Evolutionary conservation across 1,140 invertebrate species (phyloP), one percentile per base, ranked within the genome.

Genomic region (Oncopeltus fasciatus): DNA sequence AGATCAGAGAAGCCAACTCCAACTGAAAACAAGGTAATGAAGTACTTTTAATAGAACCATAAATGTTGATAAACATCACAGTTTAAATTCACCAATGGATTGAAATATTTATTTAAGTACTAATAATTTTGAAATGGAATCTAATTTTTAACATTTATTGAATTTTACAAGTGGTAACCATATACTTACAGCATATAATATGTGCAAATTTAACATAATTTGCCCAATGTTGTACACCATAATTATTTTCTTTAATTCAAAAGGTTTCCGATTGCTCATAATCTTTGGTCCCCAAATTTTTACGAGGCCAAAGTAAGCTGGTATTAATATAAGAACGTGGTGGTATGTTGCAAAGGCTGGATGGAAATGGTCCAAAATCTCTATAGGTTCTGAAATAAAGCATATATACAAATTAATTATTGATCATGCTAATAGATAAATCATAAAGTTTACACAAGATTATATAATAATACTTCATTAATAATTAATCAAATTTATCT

Each of bases 151-250:
- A 27, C 60, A 61, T n/a, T 64, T 66, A 44, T 68, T 61, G n/a
- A 67, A 57, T 62, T 65, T 63, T 56, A 67, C 64, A 20, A 68
- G 28, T 58, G 65, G 67, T 44, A 67, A 68, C 2, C 60, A 64
- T 43, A 68, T 68, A 38, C 31, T 38, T 14, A 38, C 31, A 14
- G 14, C 5, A 14, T 38, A 38, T 5, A 38, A 14, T 5, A 38
- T 5, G 14, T 38, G 31, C 5, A 5, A 38, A 14, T 38, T 38
- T 14, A 38, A 8, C 5, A 38, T 38, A 14, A 38, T 38, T 38
- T 38, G 31, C 31, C 5, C 14, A 5, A 14, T 38, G 31, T 38
- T 38, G 31, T 38, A 38, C 5, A 38, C 5, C 14, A 38, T 5
- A 38, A 38, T 38, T 5, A 38, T 14, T 8, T 14, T 14, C 14